A percentile compares a stretch with the other conserved stretches of the same genome.
Evolutionary conservation across 2,113 vertebrate species (phyloP).

Genomic region (Trichomycterus rosablanca): DNA sequence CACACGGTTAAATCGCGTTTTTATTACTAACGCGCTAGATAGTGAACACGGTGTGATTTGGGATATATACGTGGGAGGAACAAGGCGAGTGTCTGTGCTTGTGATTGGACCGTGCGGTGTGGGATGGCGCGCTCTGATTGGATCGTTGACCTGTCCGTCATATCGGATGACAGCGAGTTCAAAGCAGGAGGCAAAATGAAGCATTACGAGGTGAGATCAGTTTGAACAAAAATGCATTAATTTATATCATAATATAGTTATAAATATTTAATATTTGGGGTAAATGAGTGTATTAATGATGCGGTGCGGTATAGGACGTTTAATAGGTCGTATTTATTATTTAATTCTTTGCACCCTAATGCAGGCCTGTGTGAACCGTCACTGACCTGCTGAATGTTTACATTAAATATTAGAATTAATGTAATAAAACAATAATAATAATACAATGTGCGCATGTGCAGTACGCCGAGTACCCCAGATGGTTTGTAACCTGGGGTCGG

Average conservation of each 20-base stretch:
- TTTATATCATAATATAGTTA: neutral
- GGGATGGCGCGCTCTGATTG: slow-evolving; percentile 52
- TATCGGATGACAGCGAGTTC: slow-evolving; percentile 47
- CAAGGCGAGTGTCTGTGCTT: too few species aligned
- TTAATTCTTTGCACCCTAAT: neutral
- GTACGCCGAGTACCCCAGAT: too few species aligned
- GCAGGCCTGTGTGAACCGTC: neutral
- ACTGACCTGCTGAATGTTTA: too few species aligned
- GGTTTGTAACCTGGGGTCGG: too few species aligned
- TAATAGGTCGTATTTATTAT: neutral
- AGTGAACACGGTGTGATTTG: neutral
- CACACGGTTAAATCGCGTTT: too few species aligned
- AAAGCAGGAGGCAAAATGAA: slow-evolving; percentile 64
- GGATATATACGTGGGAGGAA: neutral
- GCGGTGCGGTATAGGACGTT: neutral
- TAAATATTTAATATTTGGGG: too few species aligned
- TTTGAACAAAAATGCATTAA: neutral
- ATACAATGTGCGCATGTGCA: too few species aligned
- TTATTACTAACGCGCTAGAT: neutral
- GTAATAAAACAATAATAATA: too few species aligned
- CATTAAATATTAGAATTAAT: too few species aligned
- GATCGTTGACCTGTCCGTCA: slow-evolving; percentile 48
- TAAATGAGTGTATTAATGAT: neutral
- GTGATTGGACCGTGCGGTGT: slow-evolving; percentile 2
- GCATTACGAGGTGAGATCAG: slow-evolving; percentile 72